Percentiles rank a stretch among this genome's conserved stretches.
Evolutionary conservation across 2,888 invertebrate genomes (phyloP).

Genomic region (Elegia similella): DNA sequence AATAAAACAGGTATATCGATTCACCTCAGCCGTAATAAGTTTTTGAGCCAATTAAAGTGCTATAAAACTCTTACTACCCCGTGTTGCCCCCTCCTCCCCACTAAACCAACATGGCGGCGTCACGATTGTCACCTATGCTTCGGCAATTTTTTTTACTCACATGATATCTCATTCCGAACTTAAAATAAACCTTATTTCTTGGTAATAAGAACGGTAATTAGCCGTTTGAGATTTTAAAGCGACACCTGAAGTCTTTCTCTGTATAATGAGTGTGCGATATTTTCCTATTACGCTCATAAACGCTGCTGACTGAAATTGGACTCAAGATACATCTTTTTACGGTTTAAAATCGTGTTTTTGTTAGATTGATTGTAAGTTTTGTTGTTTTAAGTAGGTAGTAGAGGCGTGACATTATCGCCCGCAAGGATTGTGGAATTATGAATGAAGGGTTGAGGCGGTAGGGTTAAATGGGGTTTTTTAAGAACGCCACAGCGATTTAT

Average conservation of each 20-base stretch:
- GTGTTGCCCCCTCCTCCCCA: constrained; percentile 53
- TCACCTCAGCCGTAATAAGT: constrained; percentile 43
- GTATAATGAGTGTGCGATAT: constrained; percentile 63
- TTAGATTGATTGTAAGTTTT: constrained; percentile 47
- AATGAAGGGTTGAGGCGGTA: constrained; percentile 69
- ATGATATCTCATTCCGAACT: constrained; percentile 15
- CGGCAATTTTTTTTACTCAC: constrained; percentile 37
- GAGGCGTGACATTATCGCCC: constrained; percentile 80
- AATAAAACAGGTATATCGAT: constrained; percentile 67
- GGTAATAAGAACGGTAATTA: constrained; percentile 33
- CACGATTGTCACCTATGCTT: constrained; percentile 73
- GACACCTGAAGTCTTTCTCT: constrained; percentile 70
- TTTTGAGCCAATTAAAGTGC: constrained; percentile 75
- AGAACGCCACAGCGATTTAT: constrained; percentile 54
- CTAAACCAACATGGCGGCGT: constrained; percentile 80
- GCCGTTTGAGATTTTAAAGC: constrained; percentile 30
- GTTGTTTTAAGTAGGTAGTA: constrained; percentile 63
- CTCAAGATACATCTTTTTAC: constrained; percentile 25
- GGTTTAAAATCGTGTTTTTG: constrained; percentile 29
- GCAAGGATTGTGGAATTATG: constrained; percentile 70
- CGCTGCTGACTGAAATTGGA: constrained; percentile 25
- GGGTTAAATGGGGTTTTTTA: constrained; percentile 68
- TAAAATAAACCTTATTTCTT: constrained; percentile 31
- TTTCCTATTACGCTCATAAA: constrained; percentile 51
- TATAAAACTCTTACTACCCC: constrained; percentile 75